Conservation (phyloP, 2,797 vertebrate genomes). For the Sarcophilus harrisii region DNA sequence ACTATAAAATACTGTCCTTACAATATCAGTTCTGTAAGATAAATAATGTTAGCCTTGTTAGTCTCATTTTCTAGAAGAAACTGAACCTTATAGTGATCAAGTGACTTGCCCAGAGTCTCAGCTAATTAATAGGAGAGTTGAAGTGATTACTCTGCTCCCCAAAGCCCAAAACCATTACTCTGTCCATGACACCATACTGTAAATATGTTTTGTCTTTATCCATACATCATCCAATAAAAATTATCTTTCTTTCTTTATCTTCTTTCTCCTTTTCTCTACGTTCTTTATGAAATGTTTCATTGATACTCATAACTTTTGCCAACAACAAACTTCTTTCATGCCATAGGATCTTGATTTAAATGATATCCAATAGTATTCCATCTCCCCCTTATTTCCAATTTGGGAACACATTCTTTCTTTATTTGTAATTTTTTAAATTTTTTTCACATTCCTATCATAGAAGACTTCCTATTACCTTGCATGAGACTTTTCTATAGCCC, state of each 20-base stretch:
- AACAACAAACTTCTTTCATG: background rate
- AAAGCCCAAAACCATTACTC: background rate
- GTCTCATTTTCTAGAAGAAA: background rate
- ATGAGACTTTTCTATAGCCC: background rate
- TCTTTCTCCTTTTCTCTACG: background rate
- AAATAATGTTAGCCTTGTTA: background rate
- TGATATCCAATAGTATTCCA: background rate
- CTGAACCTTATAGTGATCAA: background rate
- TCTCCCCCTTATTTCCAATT: background rate
- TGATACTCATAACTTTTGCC: background rate
- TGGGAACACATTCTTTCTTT: constrained; percentile 19
- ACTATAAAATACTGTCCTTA: background rate
- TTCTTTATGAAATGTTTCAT: constrained; percentile 21
- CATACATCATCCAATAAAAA: background rate
- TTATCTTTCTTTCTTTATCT: constrained; percentile 35
- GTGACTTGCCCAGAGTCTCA: background rate
- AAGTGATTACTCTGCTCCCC: background rate
- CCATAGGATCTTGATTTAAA: background rate
- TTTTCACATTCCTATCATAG: constrained; percentile 9
- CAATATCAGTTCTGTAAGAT: background rate
- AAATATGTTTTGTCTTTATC: background rate
- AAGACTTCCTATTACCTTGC: background rate
- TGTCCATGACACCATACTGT: background rate
- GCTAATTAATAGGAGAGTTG: background rate
- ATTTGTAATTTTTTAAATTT: constrained; percentile 4